Evolutionary conservation across 2,113 vertebrate genomes (phyloP).

Genomic region (Cheilinus undulatus): DNA sequence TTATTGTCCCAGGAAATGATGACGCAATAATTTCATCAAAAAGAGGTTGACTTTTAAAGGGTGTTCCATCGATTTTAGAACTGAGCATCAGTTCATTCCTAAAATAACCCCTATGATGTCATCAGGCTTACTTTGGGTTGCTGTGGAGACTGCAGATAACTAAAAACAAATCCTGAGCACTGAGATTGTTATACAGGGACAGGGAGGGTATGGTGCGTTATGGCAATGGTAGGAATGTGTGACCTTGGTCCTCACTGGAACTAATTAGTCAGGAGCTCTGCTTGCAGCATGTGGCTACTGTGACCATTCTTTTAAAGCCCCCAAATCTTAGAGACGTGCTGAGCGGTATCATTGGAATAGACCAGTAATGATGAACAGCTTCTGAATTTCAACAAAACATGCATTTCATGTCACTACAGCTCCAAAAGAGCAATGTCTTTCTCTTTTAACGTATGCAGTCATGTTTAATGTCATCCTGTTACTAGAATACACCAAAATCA

Average conservation of each 20-base stretch:
- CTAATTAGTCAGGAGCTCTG: no score
- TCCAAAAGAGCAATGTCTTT: background rate
- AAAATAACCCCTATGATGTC: background rate
- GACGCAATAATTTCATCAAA: background rate
- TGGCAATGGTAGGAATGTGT: background rate
- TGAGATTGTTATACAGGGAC: background rate
- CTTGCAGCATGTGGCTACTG: background rate
- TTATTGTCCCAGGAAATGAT: background rate
- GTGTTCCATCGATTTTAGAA: background rate
- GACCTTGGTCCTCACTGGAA: background rate
- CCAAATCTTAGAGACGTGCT: no score
- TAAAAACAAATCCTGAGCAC: background rate
- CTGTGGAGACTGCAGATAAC: background rate
- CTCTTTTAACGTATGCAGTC: background rate
- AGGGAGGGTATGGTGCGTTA: background rate
- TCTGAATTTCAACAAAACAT: background rate
- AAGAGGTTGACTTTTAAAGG: background rate
- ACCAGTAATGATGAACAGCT: background rate
- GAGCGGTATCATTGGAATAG: background rate
- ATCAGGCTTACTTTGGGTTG: conserved; percentile 1
- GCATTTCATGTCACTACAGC: background rate
- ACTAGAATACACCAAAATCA: background rate
- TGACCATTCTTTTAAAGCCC: no score
- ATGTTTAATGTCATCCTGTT: background rate
- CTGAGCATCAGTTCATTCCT: background rate